Conservation (phyloP, 1,140 invertebrate species). For the Drosophila kohkoa region DNA sequence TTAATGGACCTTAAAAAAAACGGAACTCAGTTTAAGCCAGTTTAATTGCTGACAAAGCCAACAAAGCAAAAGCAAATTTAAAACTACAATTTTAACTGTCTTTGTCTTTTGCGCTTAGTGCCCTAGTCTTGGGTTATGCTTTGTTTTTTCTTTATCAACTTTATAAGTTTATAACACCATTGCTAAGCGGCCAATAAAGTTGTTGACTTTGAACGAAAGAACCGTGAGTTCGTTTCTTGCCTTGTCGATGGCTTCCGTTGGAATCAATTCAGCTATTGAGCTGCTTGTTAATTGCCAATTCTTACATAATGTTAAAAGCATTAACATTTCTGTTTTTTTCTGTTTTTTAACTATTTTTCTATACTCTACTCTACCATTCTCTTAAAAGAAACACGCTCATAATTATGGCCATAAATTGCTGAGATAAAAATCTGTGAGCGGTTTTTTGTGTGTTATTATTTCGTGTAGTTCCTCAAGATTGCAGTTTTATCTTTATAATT, state of each 20-base stretch:
- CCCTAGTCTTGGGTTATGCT: constrained; percentile 22
- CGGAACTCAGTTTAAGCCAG: constrained; percentile 45
- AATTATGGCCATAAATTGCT: not conserved
- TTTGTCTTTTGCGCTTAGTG: not conserved
- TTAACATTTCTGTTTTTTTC: not conserved
- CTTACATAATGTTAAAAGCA: constrained; percentile 3
- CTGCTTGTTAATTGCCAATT: not conserved
- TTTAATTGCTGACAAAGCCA: constrained; percentile 16
- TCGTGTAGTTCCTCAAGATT: not conserved
- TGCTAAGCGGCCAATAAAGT: constrained; percentile 32
- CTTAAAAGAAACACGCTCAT: not conserved
- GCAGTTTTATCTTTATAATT: constrained; percentile 1
- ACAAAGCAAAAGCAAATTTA: not conserved
- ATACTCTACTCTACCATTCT: constrained; percentile 2
- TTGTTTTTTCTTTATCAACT: constrained; percentile 10
- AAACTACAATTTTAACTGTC: constrained; percentile 4
- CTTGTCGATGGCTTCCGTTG: constrained; percentile 23
- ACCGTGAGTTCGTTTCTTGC: constrained; percentile 40
- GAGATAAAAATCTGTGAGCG: not conserved
- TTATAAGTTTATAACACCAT: constrained; percentile 17
- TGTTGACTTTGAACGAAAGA: constrained; percentile 63
- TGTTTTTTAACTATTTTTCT: not conserved
- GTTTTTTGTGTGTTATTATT: not conserved
- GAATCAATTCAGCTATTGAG: not conserved
- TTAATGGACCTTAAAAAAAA: constrained; percentile 46